Base-by-base conservation (phyloP, 2,888 invertebrate species). In the Cataglyphis rosenhaueri region DNA sequence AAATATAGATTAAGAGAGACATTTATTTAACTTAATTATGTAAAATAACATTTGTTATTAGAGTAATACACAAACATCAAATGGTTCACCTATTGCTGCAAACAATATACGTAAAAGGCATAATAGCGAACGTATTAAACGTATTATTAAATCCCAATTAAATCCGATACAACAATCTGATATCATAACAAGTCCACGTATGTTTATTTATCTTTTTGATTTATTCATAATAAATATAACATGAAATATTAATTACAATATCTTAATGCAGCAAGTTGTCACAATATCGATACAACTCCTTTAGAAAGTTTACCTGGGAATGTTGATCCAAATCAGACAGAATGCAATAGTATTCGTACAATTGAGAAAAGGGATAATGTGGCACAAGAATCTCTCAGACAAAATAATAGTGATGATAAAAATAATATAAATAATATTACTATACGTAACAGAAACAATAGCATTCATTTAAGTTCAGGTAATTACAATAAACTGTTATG, bases 231-330 rank as follows among this genome's bases (percentile, higher is more conserved):
- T 44, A 4, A 3, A 35, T 12, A 25, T 15, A 75, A 35, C 25
- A 3, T 18, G 52, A 52, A 25, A 35, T 21, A 41, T 48, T 55
- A 12, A 76, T 41, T 71, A 55, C 55, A 0, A 41, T 68, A 38
- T 57, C 21, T 62, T 55, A 66, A 75, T 55, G 32, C 81, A 86
- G 73, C 81, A 86, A 88, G 82, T 82, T 88, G 85, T 38, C 87
- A 92, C 64, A 91, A 88, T 18, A 81, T 91, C 41, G 94, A 94
- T 85, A 91, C 94, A 41, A 94, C 94, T 15, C 92, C 91, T 0
- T 84, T 93, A 41, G 93, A 94, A 87, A 93, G 91, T 86, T 90
- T 94, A 83, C 94, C 94, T 21, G 90, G 89, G 6, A 82, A 89
- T 84, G 35, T 66, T 3, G 41, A 85, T 8, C n/a, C 65, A 0